phyloP scores from a whole-genome alignment of 1,140 invertebrate genomes.

The Danaus plexippus region DNA sequence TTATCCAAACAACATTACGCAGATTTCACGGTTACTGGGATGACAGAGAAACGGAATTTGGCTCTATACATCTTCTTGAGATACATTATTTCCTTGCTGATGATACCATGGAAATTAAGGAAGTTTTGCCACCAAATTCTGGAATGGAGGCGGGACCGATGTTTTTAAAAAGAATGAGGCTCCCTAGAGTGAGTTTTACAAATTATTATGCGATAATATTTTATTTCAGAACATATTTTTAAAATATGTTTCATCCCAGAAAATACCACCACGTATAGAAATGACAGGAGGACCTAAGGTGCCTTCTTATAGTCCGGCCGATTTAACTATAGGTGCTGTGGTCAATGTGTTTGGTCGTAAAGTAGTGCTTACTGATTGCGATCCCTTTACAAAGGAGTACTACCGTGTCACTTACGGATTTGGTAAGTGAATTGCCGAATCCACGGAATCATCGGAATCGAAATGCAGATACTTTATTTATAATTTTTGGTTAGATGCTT shows the following conservation, averaged over 20 bases:
- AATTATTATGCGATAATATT: constrained; percentile 8
- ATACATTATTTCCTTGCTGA: constrained; percentile 89
- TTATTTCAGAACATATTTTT: constrained; percentile 1
- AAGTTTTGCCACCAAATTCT: constrained; percentile 78
- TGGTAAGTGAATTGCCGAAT: constrained; percentile 35
- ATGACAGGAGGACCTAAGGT: constrained; percentile 50
- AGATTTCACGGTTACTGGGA: constrained; percentile 94
- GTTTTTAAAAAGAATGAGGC: constrained; percentile 81
- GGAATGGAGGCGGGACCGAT: constrained; percentile 79
- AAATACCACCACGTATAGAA: constrained; percentile 53
- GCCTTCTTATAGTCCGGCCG: constrained; percentile 58
- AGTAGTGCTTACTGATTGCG: constrained; percentile 87
- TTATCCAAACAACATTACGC: background rate
- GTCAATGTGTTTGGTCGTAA: constrained; percentile 86
- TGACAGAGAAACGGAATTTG: constrained; percentile 81
- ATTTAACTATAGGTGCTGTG: constrained; percentile 85
- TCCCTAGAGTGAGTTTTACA: constrained; percentile 79
- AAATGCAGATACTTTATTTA: background rate
- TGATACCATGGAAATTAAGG: constrained; percentile 91
- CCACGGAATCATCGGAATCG: no score
- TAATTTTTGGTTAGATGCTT: constrained; percentile 68
- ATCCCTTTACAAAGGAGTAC: constrained; percentile 90
- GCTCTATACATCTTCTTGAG: constrained; percentile 82
- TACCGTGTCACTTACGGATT: constrained; percentile 78
- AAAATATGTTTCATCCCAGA: constrained; percentile 31